Evolutionary conservation across 2,888 invertebrate genomes (phyloP).

Genomic region (Drosophila kokeensis): DNA sequence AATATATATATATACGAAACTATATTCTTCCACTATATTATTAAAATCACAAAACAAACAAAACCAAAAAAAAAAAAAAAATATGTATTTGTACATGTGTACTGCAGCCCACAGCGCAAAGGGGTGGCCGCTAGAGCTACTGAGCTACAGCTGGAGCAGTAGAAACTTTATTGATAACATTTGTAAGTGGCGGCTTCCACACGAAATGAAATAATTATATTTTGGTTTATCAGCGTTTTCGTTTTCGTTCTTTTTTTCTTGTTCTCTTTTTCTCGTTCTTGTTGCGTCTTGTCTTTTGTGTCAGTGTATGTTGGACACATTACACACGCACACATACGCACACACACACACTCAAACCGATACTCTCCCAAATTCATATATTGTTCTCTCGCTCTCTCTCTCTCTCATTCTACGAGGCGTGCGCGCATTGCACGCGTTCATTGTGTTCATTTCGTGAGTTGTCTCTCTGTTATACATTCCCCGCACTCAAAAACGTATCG

Average conservation of each 20-base stretch:
- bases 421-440: slow-evolving; percentile 20
- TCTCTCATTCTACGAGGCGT: slow-evolving; percentile 2
- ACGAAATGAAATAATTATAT: not conserved
- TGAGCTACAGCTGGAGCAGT: slow-evolving; percentile 83
- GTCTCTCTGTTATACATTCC: slow-evolving; percentile 21
- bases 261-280: slow-evolving; percentile 31
- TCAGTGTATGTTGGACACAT: slow-evolving; percentile 43
- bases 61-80: slow-evolving; percentile 46
- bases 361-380: slow-evolving; percentile 16
- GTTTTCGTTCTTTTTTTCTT: slow-evolving; percentile 21
- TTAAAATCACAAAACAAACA: slow-evolving; percentile 54
- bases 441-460: slow-evolving; percentile 38
- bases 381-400: not conserved
- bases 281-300: slow-evolving; percentile 62
- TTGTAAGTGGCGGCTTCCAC: slow-evolving; percentile 83
- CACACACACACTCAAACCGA: slow-evolving; percentile 11
- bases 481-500: slow-evolving; percentile 16
- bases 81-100: slow-evolving; percentile 82
- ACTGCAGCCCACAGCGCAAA: slow-evolving; percentile 84
- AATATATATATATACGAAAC: slow-evolving; percentile 53
- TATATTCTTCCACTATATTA: slow-evolving; percentile 77
- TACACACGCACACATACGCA: slow-evolving; percentile 15
- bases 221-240: slow-evolving; percentile 18
- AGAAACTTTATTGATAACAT: slow-evolving; percentile 84
- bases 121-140: slow-evolving; percentile 83